Percentiles rank a stretch among this genome's conserved stretches.
phyloP scores from a whole-genome alignment of 2,888 invertebrate species.

The Sarcophaga rosellei region DNA sequence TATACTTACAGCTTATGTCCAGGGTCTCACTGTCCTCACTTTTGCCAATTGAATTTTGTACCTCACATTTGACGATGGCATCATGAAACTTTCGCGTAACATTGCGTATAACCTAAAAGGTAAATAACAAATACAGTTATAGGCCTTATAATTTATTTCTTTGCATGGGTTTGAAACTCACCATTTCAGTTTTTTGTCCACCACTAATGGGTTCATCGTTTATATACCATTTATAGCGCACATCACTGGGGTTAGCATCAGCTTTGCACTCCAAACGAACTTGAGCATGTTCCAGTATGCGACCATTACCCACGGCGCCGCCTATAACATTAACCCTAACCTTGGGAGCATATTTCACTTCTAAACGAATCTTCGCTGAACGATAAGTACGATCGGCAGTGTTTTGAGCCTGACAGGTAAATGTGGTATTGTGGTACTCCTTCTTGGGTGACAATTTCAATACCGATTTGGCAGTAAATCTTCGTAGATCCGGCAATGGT shows the following conservation, averaged over 20 bases:
- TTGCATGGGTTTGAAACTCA: slow-evolving; percentile 76
- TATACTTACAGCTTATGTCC: slow-evolving; percentile 93
- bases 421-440: slow-evolving; percentile 94
- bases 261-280: slow-evolving; percentile 92
- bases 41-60: slow-evolving; percentile 95
- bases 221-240: slow-evolving; percentile 93
- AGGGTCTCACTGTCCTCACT: slow-evolving; percentile 93
- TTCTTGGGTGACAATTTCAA: slow-evolving; percentile 92
- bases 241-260: slow-evolving; percentile 93
- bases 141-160: no score
- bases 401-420: slow-evolving; percentile 96
- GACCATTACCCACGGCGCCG: slow-evolving; percentile 83
- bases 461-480: slow-evolving; percentile 92
- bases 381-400: slow-evolving; percentile 93
- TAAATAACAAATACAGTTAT: background rate
- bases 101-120: slow-evolving; percentile 86
- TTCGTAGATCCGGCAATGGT: slow-evolving; percentile 89
- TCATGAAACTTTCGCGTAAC: slow-evolving; percentile 92
- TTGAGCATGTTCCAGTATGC: slow-evolving; percentile 90
- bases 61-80: slow-evolving; percentile 94
- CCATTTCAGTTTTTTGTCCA: slow-evolving; percentile 90
- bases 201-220: slow-evolving; percentile 91
- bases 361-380: slow-evolving; percentile 89
- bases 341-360: slow-evolving; percentile 95
- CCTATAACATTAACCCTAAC: slow-evolving; percentile 88